Evolutionary conservation across 2,797 vertebrate species (phyloP), one percentile per base, ranked within the genome.

Genomic region (Siniperca scherzeri): DNA sequence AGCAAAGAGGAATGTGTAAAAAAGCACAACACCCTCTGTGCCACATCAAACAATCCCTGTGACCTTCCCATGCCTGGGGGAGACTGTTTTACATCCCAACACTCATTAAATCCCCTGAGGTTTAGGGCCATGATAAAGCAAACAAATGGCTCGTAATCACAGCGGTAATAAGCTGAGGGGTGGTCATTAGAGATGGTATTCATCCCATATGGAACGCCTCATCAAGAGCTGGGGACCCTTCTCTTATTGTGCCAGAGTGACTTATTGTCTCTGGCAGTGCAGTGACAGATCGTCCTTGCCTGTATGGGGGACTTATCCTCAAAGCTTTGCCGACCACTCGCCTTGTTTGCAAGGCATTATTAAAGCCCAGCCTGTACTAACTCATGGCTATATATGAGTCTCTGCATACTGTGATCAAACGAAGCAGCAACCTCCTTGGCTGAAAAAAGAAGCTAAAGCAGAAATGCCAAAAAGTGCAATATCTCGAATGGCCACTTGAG

Each of bases 81-180:
- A 81, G 91, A 88, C 77, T 38, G 80, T 83, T 93, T 93, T 92
- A 93, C 87, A 91, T 87, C 82, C 82, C 73, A 48, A 76, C 83
- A 53, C 90, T 93, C 87, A 87, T 94, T 93, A 94, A 90, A 85
- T 81, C 89, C 86, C 88, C 77, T 25, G 85, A 83, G 90, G 83
- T 93, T 93, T 88, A 90, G 86, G 77, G 87, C 92, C 90, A 89
- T 89, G 92, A 94, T 94, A 94, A 95, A 94, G 93, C 89, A 94
- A 95, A 94, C 94, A 94, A 95, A 95, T 92, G 89, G 89, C 91
- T 92, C 83, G 70, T 95, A 94, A 95, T 94, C 86, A 90, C 92
- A 81, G 85, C 66, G 40, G 86, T 93, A 93, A 94, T 93, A 91
- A 92, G 90, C 85, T 82, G 87, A 80, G 88, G 86, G 91, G 85